Evolutionary conservation across 2,888 invertebrate species (phyloP).

Genomic region (Drosophila anomelani): DNA sequence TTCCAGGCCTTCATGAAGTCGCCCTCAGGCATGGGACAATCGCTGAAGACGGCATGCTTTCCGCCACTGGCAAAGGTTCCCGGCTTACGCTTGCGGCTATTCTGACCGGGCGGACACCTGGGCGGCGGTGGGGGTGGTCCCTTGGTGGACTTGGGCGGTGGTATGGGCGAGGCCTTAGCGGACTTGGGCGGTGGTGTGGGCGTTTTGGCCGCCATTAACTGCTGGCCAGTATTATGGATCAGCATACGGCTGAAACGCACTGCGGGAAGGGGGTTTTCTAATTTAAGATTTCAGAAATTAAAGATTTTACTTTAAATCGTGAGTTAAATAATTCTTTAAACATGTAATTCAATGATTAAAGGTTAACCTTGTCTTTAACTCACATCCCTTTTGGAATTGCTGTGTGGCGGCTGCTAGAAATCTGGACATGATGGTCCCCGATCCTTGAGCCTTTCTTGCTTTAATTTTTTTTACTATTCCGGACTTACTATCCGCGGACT

Average conservation of each 20-base stretch:
- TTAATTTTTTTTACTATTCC: neutral
- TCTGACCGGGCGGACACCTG: slow-evolving; percentile 28
- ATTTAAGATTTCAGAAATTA: neutral
- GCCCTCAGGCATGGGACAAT: slow-evolving; percentile 61
- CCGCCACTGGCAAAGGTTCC: slow-evolving; percentile 64
- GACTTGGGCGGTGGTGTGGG: slow-evolving; percentile 12
- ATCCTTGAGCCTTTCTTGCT: neutral
- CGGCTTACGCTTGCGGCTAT: slow-evolving; percentile 13
- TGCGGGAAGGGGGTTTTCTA: neutral
- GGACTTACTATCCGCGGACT: slow-evolving; percentile 2
- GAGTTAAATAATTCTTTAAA: neutral
- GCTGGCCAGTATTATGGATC: slow-evolving; percentile 18
- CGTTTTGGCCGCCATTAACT: slow-evolving; percentile 14
- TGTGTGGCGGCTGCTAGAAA: slow-evolving; percentile 15
- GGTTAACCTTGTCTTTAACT: neutral
- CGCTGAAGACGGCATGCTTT: slow-evolving; percentile 58
- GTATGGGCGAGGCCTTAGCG: slow-evolving; percentile 12
- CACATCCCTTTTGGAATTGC: slow-evolving; percentile 26
- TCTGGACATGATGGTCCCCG: slow-evolving; percentile 22
- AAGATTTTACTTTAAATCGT: neutral
- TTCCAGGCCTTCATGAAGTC: slow-evolving; percentile 52
- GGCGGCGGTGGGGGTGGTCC: neutral
- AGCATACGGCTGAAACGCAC: slow-evolving; percentile 28
- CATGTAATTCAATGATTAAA: neutral
- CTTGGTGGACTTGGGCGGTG: neutral